Conservation (phyloP, 2,113 vertebrate species). For the Dicentrarchus labrax region DNA sequence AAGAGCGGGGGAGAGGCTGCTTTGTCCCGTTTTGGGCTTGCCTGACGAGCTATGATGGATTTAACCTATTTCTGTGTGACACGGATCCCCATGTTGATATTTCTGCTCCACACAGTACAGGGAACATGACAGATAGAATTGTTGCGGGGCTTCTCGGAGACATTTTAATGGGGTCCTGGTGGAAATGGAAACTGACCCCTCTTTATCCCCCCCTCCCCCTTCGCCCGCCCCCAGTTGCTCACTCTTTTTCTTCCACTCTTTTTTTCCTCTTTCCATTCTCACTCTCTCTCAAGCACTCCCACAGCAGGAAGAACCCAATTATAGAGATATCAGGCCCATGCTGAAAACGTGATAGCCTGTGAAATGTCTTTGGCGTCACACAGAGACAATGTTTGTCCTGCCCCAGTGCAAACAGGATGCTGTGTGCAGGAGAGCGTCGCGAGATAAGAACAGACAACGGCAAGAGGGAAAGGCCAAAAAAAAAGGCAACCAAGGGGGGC, state of each 20-base stretch:
- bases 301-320: conserved; percentile 83
- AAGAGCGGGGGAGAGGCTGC: conserved; percentile 21
- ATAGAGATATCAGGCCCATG: conserved; percentile 76
- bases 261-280: conserved; percentile 27
- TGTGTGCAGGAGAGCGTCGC: conserved; percentile 70
- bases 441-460: conserved; percentile 75
- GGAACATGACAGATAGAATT: conserved; percentile 33
- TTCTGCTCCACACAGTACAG: conserved; percentile 46
- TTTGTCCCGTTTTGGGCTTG: conserved; percentile 61
- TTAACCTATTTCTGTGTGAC: conserved; percentile 54
- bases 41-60: conserved; percentile 41
- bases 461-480: conserved; percentile 55
- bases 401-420: conserved; percentile 85
- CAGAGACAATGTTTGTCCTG: conserved; percentile 82
- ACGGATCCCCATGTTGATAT: conserved; percentile 47
- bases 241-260: neutral
- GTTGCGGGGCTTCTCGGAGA: conserved; percentile 37
- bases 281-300: conserved; percentile 43
- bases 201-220: neutral
- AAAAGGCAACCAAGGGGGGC: neutral
- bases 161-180: conserved; percentile 58
- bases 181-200: conserved; percentile 62
- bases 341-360: conserved; percentile 82
- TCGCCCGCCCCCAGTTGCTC: neutral
- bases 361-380: conserved; percentile 81